Evolutionary conservation across 2,888 invertebrate species (phyloP).

Genomic region (Erebia palarica): DNA sequence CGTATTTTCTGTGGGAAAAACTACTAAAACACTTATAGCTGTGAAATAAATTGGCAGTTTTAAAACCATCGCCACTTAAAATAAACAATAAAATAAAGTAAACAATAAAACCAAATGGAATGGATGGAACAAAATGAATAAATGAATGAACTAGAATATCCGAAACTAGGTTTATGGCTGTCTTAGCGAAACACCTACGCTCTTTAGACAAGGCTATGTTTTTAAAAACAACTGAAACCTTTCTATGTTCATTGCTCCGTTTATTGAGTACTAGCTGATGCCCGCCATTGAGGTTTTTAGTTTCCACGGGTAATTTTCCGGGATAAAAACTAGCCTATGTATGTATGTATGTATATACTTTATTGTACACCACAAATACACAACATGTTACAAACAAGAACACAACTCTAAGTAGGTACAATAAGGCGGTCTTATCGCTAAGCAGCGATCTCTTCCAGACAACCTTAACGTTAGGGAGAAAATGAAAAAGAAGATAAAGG

Average conservation of each 20-base stretch:
- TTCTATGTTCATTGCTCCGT: neutral
- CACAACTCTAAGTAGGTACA: too few species aligned
- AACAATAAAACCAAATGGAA: slow-evolving; percentile 1
- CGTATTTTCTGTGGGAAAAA: too few species aligned
- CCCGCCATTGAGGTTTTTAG: too few species aligned
- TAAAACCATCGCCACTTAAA: neutral
- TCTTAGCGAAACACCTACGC: neutral
- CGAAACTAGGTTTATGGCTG: slow-evolving; percentile 13
- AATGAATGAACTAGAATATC: slow-evolving; percentile 4
- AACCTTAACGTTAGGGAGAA: too few species aligned
- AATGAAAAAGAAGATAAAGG: too few species aligned
- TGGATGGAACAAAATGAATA: neutral
- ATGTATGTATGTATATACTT: too few species aligned
- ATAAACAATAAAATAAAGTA: slow-evolving; percentile 1
- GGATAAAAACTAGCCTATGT: too few species aligned
- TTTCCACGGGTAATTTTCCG: too few species aligned
- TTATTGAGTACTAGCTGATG: neutral
- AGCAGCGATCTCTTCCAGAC: too few species aligned
- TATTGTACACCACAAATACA: too few species aligned
- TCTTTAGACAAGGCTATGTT: neutral
- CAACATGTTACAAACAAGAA: too few species aligned
- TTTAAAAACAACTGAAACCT: slow-evolving; percentile 2
- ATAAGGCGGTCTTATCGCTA: too few species aligned
- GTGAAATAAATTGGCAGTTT: neutral
- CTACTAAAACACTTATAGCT: neutral